Base-by-base conservation (phyloP, 1,140 invertebrate species). In the Lordiphosa stackelbergi region DNA sequence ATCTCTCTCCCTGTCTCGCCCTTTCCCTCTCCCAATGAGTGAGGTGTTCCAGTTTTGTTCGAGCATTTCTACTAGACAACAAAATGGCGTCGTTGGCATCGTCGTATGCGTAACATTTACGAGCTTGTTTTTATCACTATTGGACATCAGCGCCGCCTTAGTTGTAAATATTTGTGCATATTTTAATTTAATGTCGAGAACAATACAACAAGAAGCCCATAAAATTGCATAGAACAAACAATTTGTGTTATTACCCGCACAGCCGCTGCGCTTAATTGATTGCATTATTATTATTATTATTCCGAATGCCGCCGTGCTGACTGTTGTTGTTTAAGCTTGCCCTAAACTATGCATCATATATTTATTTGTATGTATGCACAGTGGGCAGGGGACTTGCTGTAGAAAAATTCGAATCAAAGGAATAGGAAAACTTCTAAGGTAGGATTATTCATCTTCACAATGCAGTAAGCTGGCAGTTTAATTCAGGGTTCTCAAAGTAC, bases 241-340 rank as follows among this genome's bases (percentile, higher is more conserved):
- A 55, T 75, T 75, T 62, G 62, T 75, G 56, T 71, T 66, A 74
- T 74, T 74, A 66, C 38, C 42, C 45, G 48, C 49, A 43, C 36
- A 51, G 69, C 49, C 35, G 38, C 66, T 57, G 61, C 49, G 57
- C 53, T 68, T 63, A 75, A 75, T 69, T 75, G 73, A 75, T 75
- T 75, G 62, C 73, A 75, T 68, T 75, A 75, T 75, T 75, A 71
- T 75, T 75, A 71, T 75, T 75, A 66, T 62, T 75, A 69, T 19
- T 19, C 3, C 52, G 31, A 66, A 55, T 57, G 55, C 45, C 48
- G 41, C 40, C 37, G 53, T 57, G 7, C 2, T 31, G 6, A 0
- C 5, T 31, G 7, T 31, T 73, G 59, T 65, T 53, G 37, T 58
- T 72, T 70, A 53, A 56, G 43, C 58, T 74, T 37, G 13, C 37